Conservation (phyloP, 2,797 vertebrate genomes). For the Halcyon leucocephala region DNA sequence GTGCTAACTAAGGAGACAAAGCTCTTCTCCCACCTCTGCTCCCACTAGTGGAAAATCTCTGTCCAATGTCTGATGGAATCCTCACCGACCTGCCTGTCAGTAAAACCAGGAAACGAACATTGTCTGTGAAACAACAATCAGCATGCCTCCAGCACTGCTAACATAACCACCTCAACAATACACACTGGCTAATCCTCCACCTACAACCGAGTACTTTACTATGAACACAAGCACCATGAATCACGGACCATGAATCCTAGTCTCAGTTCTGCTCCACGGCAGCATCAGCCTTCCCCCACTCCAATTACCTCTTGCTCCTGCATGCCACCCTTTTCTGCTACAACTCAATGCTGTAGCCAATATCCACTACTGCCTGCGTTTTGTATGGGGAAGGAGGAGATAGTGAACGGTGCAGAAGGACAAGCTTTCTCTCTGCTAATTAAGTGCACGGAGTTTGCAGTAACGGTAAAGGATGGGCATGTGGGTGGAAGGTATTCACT, state of each 20-base stretch:
- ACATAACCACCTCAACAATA: neutral
- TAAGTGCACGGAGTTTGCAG: neutral
- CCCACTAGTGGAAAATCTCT: neutral
- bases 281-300: neutral
- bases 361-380: neutral
- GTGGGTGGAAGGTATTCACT: conserved; percentile 3
- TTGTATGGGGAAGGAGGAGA: neutral
- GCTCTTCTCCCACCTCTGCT: neutral
- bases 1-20: neutral
- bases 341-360: neutral
- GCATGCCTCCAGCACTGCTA: neutral
- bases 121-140: neutral
- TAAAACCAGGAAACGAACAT: neutral
- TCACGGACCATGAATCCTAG: neutral
- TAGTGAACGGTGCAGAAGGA: neutral
- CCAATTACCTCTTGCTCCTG: neutral
- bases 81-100: neutral
- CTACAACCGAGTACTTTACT: neutral
- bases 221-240: neutral
- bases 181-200: neutral
- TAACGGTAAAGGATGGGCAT: neutral
- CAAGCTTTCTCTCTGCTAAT: neutral
- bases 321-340: neutral
- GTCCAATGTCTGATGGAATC: neutral
- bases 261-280: neutral